Base-by-base conservation (phyloP, 2,113 vertebrate genomes). In the Perognathus longimembris region DNA sequence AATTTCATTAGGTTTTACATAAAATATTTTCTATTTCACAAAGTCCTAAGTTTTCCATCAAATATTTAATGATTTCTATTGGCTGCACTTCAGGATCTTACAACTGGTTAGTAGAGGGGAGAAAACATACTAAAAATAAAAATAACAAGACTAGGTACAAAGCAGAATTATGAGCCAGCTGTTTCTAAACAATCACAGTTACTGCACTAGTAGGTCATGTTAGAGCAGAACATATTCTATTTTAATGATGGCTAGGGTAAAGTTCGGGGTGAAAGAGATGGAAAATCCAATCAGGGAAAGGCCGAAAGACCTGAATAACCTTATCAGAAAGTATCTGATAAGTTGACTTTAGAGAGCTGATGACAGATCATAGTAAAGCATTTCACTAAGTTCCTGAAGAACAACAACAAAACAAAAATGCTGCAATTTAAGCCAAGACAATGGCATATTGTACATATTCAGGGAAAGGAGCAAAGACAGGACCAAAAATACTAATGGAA, bases 11-110 rank as follows among this genome's bases (percentile, higher is more conserved):
- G 5, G 79, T 81, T 81, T 76, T 88, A 69, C 91, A 85, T 84
- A 82, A 94, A 86, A 85, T 2, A 36, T 78, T 28, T 54, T n/a
- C 34, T 57, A 95, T 50, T 95, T 40, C 21, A 90, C 95, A 81
- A 42, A 10, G 42, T 57, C 63, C 93, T 94, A 71, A 69, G 26
- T 85, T 67, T 92, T 82, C 45, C 57, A n/a, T 42, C 59, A 92
- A 81, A 82, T 59, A 82, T 36, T 40, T 78, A 76, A 26, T 91
- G 67, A 79, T 3, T 63, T 90, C 22, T 17, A 74, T 24, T 69
- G 9, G 18, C 34, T 87, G 10, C 42, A 45, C 40, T n/a, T 82
- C 17, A 79, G 61, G 71, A 88, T 26, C 4, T 15, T 93, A 22
- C 5, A 61, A 59, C 78, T 34, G 32, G 15, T 74, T 66, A 78